Percentiles rank a stretch among this genome's conserved stretches.
Conservation (phyloP, 1,140 invertebrate genomes). For the Meloidogyne chitwoodi region DNA sequence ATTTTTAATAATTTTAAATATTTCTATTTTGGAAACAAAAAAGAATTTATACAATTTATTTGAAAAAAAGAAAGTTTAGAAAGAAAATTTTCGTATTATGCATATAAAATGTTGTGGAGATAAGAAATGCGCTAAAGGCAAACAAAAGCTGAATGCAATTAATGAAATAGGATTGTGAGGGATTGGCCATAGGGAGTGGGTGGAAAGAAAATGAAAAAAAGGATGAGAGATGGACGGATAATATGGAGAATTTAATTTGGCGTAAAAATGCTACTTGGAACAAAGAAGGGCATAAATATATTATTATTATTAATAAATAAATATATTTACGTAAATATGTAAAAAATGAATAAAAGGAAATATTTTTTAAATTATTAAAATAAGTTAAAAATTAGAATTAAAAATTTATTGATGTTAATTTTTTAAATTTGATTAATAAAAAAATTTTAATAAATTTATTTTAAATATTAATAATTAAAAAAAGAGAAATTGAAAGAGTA, state of each 20-base stretch:
- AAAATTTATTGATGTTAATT: no score
- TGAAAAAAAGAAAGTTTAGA: not conserved
- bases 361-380: no score
- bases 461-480: no score
- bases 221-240: not conserved
- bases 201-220: not conserved
- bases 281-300: not conserved
- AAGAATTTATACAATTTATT: no score
- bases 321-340: not conserved
- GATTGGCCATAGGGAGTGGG: not conserved
- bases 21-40: no score
- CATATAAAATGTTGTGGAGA: not conserved
- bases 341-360: not conserved
- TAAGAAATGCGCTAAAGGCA: not conserved
- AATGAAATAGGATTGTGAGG: not conserved
- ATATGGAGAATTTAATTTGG: not conserved
- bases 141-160: not conserved
- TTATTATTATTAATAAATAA: not conserved
- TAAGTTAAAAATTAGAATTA: no score
- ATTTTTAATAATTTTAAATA: no score
- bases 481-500: no score
- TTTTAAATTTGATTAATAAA: no score
- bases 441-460: no score
- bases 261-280: not conserved
- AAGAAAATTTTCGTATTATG: not conserved